phyloP scores from a whole-genome alignment of 53 echinoderm and acorn worm species.

The Astropecten irregularis region DNA sequence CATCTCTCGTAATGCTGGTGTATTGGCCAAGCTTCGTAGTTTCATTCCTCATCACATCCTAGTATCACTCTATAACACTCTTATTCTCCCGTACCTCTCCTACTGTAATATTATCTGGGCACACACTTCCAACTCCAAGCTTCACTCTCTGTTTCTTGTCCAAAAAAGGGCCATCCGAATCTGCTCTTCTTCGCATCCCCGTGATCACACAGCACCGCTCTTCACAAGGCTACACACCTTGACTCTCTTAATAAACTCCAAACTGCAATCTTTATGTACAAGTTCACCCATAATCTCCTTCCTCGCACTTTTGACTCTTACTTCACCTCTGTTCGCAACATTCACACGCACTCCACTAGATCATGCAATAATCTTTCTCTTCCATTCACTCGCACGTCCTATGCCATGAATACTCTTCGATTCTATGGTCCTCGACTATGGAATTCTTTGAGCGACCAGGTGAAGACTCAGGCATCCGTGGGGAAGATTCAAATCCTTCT shows the following conservation, averaged over 20 bases:
- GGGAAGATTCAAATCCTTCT: not conserved
- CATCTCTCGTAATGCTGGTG: not conserved
- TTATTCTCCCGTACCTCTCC: not conserved
- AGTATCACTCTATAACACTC: not conserved
- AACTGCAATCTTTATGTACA: conserved; percentile 30
- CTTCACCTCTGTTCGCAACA: not conserved
- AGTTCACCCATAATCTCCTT: conserved; percentile 3
- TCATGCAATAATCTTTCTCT: not conserved
- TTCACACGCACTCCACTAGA: not conserved
- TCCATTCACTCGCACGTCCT: conserved; percentile 12
- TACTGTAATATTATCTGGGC: conserved; percentile 40
- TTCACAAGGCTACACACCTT: conserved; percentile 27
- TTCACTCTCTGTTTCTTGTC: not conserved
- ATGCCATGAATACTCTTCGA: not conserved
- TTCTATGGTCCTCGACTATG: not conserved
- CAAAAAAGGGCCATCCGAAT: conserved; percentile 45
- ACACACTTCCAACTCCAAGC: not conserved
- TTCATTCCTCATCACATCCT: not conserved
- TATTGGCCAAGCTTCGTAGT: not conserved
- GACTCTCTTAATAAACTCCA: conserved; percentile 25
- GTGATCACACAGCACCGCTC: conserved; percentile 28
- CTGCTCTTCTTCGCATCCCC: not conserved
- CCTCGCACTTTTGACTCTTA: not conserved
- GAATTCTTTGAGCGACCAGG: not conserved
- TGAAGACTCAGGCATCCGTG: not conserved